Base-by-base conservation (phyloP, 30 jellyfish, hydroid and myxozoan genomes). In the Calvadosia cruxmelitensis region DNA sequence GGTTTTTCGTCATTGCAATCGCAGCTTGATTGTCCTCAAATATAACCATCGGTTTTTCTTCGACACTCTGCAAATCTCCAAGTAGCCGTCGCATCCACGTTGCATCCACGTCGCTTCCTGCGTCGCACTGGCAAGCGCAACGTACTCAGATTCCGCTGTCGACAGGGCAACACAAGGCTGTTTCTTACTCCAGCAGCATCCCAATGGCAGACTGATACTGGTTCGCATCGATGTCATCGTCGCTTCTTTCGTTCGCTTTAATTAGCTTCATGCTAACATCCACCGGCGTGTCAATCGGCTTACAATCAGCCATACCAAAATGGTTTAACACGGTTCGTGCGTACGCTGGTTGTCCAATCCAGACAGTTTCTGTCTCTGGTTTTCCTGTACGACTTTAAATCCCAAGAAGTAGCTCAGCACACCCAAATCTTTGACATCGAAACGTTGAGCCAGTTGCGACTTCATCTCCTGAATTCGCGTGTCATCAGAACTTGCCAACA, bases 161-260 rank as follows among this genome's bases (percentile, higher is more conserved):
- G 92, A 78, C 24, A 52, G 20, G 1, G 80, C 81, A 1, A 77
- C 90, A 32, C 70, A 26, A 10, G 76, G 1, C 64, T 77, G 90
- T 28, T 77, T 67, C 76, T 68, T 77, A 53, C 90, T 77, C 0
- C 3, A 53, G 53, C 29, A 78, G 62, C 0, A 72, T 1, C n/a
- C 92, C 84, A 52, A 78, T 50, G 16, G 88, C 81, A 23, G 83
- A 65, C 63, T 80, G 93, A 42, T 80, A 79, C 50, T 28, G 0
- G 67, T 72, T 32, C 29, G 13, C 15, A 1, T 80, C 71, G 35
- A 72, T 49, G 0, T 27, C 34, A 3, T 80, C 35, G 24, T 25
- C 50, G 0, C n/a, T n/a, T n/a, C 32, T 67, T 1, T 53, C 82
- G 1, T 34, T n/a, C 28, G 70, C 50, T 31, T 72, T 80, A 23